Base-by-base conservation (phyloP, 2,113 vertebrate species). In the Hippocampus guttulatus region DNA sequence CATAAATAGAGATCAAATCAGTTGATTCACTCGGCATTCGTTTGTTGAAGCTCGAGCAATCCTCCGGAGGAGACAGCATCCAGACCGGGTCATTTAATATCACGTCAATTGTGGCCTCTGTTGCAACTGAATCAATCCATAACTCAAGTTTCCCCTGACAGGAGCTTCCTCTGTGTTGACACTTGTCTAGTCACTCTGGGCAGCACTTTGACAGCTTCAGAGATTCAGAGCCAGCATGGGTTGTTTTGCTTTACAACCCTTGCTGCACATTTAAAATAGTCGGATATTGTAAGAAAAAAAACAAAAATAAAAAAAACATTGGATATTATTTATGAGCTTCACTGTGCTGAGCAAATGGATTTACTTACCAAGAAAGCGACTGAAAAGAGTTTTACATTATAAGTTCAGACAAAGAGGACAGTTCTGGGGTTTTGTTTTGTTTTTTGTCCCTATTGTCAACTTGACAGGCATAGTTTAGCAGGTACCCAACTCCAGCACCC, bases 41-140 rank as follows among this genome's bases (percentile, higher is more conserved):
- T 45, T 21, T 68, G 40, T 69, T 57, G 54, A 76, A 62, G 52
- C 40, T 40, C 45, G 52, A 74, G 76, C 73, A 75, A 68, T 60
- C 78, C 71, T 76, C 64, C 38, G 11, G 25, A 75, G 77, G 14
- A 69, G 58, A 61, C 58, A 33, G 58, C 58, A 9, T 33, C 58
- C 58, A 33, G 58, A 61, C 70, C 67, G 69, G 87, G 81, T 89
- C 87, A 88, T 90, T 87, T 91, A 86, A 91, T 91, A 90, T 89
- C 71, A 88, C 83, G 87, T 90, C 86, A 87, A 82, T 88, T 81
- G 77, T 82, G 76, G 83, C 81, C 82, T 85, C 76, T 76, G 84
- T 84, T 85, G 80, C 86, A 79, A 87, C 84, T 85, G 84, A 88
- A 91, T 91, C 76, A 87, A 92, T 92, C 87, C 83, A 71, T 64